Base-by-base conservation (phyloP, 1,140 invertebrate genomes). In the Phthorimaea operculella region DNA sequence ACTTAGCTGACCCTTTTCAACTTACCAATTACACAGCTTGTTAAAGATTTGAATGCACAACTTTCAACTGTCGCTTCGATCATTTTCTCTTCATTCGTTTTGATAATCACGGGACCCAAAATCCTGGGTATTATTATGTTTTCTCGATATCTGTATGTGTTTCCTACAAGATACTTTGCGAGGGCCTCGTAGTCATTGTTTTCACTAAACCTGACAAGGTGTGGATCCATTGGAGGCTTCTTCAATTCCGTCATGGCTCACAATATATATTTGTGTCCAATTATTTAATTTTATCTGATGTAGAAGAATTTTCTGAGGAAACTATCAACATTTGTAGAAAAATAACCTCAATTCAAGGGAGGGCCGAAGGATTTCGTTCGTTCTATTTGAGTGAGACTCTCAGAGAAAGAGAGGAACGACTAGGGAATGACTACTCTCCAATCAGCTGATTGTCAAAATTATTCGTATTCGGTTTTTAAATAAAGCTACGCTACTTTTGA, bases 51-150 rank as follows among this genome's bases (percentile, higher is more conserved):
- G 74, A 98, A 98, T 7, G 89, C 85, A 81, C 97, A 99, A 75
- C 96, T 98, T 86, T 99, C 96, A 72, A 98, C 92, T 3, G 90
- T 87, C 0, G 88, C 85, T 79, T 96, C 93, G n/a, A 98, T 90
- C 68, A 91, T 88, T 85, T 96, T 94, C 74, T 97, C 94, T 78
- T 96, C 93, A 65, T 93, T 92, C 0, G 92, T 90, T 87, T 96
- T 96, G 36, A 96, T 93, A 54, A 89, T 80, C 4, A 93, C 87
- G 7, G 92, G 92, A 9, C 91, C 93, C 50, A 94, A 83, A 33
- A 87, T 88, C 70, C 90, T 88, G 9, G 94, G 94, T 72, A 96
- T 92, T 53, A 96, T 90, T 16, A 96, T 92, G 70, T 94, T 93
- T 75, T 93, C 92, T 51, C 92, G 86, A 75, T 89, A 93, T 64